Evolutionary conservation across 2,113 vertebrate genomes (phyloP).

Genomic region (Psilopsiagon aymara): DNA sequence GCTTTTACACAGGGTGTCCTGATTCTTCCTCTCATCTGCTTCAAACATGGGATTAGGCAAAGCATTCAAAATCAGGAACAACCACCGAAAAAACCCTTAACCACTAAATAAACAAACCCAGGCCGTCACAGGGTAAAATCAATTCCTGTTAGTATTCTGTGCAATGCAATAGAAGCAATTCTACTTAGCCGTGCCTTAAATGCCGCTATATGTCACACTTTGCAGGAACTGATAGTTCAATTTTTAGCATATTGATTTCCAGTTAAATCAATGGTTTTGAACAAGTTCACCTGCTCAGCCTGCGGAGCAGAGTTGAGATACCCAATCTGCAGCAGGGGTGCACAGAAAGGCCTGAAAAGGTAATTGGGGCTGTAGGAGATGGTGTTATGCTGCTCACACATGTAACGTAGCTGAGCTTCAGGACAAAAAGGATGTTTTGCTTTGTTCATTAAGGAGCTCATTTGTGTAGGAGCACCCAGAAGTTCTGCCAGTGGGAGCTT

Average conservation of each 20-base stretch:
- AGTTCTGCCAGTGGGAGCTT: neutral
- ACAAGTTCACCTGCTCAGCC: neutral
- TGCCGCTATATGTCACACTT: neutral
- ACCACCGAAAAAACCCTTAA: neutral
- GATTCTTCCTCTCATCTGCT: neutral
- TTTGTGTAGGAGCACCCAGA: neutral
- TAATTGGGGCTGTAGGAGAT: neutral
- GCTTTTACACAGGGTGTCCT: neutral
- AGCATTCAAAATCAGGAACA: neutral
- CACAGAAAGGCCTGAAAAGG: neutral
- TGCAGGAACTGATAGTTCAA: neutral
- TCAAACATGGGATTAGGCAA: neutral
- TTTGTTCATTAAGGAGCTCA: neutral
- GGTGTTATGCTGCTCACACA: accelerated
- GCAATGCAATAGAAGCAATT: neutral
- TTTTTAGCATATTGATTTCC: neutral
- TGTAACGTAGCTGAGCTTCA: accelerated
- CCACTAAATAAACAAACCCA: neutral
- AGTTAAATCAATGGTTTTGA: neutral
- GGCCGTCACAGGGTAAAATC: neutral
- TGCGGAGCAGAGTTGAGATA: neutral
- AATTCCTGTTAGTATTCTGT: conserved; percentile 20
- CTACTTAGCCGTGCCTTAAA: conserved; percentile 27
- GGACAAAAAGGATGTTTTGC: neutral
- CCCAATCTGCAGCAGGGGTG: neutral